Percentiles rank a stretch among this genome's conserved stretches.
phyloP scores from a whole-genome alignment of 2,113 vertebrate species.

The Rhipidura dahli region DNA sequence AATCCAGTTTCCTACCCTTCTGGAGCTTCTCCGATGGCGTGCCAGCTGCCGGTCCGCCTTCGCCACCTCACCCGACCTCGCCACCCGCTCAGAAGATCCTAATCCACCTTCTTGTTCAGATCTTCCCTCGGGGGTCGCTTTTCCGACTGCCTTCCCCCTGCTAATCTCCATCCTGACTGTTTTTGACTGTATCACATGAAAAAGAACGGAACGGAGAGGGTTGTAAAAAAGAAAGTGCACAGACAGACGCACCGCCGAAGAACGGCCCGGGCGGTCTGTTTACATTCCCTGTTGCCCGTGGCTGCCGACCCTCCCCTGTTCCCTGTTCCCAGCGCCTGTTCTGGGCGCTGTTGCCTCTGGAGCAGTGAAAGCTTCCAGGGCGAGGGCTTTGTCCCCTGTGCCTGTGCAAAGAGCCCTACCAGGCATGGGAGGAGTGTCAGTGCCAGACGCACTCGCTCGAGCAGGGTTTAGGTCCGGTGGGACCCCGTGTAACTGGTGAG shows the following conservation, averaged over 20 bases:
- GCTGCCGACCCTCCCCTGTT: background rate
- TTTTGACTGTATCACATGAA: background rate
- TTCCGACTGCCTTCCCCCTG: background rate
- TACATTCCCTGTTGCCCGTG: background rate
- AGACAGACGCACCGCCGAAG: fast-evolving
- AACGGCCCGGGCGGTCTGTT: fast-evolving
- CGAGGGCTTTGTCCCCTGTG: background rate
- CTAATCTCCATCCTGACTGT: background rate
- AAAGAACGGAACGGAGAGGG: background rate
- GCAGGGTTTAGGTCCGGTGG: background rate
- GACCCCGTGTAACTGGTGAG: background rate
- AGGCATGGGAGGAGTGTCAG: background rate
- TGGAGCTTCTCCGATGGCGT: background rate
- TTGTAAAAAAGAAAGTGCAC: fast-evolving
- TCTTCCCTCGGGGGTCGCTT: background rate
- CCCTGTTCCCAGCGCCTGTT: no score
- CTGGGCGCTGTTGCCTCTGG: background rate
- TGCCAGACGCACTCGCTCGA: background rate
- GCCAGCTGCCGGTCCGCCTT: background rate
- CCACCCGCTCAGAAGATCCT: fast-evolving
- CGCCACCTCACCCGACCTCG: background rate
- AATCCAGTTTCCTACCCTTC: background rate
- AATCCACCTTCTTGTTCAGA: background rate
- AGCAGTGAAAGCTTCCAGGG: background rate
- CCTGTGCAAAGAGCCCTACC: background rate